Conservation (phyloP, 2,888 invertebrate species). For the Apodemia hepburni region DNA sequence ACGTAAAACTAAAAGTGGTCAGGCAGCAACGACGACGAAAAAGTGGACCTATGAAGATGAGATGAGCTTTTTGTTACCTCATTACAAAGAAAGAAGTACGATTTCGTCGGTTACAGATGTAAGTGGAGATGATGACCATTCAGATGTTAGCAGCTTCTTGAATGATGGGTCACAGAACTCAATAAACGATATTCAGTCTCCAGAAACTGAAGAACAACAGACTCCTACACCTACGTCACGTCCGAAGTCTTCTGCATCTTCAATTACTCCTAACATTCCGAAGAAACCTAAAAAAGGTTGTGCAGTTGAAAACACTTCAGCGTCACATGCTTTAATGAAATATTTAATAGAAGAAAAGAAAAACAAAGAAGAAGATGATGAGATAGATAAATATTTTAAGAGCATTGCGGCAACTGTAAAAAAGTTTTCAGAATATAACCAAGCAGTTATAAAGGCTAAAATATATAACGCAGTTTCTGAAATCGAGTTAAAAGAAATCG, state of each 20-base stretch:
- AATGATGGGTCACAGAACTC: slow-evolving; percentile 33
- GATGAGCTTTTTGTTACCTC: slow-evolving; percentile 35
- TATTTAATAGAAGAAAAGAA: slow-evolving; percentile 29
- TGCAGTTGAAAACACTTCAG: slow-evolving; percentile 26
- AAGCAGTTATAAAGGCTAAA: slow-evolving; percentile 33
- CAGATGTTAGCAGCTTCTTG: slow-evolving; percentile 30
- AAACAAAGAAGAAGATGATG: slow-evolving; percentile 29
- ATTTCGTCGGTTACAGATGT: slow-evolving; percentile 27
- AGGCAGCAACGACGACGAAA: slow-evolving; percentile 33
- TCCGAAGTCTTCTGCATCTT: slow-evolving; percentile 32
- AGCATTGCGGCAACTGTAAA: slow-evolving; percentile 34
- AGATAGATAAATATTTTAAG: slow-evolving; percentile 32
- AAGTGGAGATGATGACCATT: slow-evolving; percentile 28
- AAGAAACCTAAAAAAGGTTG: slow-evolving; percentile 22
- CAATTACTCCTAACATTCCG: slow-evolving; percentile 27
- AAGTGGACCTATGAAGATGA: slow-evolving; percentile 37
- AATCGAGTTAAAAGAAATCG: slow-evolving; percentile 26
- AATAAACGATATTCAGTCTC: slow-evolving; percentile 29
- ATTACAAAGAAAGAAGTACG: slow-evolving; percentile 34
- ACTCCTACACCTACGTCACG: slow-evolving; percentile 30
- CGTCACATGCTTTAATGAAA: slow-evolving; percentile 31
- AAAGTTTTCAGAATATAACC: slow-evolving; percentile 33
- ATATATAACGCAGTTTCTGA: slow-evolving; percentile 33
- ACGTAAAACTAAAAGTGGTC: slow-evolving; percentile 34
- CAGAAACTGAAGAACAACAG: slow-evolving; percentile 30